Conservation (phyloP, 2,113 vertebrate genomes). For the Camelus bactrianus region DNA sequence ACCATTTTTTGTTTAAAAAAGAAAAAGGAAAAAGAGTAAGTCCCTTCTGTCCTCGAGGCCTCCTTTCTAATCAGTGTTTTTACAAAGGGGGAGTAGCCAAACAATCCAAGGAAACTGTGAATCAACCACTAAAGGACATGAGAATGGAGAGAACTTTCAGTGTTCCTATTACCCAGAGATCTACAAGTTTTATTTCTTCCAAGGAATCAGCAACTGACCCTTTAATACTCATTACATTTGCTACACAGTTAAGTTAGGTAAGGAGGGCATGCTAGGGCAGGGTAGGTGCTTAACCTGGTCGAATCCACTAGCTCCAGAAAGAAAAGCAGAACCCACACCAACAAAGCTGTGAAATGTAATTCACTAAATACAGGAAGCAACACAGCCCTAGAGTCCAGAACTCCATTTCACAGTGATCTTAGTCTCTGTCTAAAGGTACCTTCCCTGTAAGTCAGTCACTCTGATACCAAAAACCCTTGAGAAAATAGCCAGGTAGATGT, state of each 20-base stretch:
- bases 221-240: not conserved
- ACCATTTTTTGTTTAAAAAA: not conserved
- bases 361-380: not conserved
- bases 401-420: not conserved
- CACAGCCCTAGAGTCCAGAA: not conserved
- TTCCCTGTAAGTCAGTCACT: not conserved
- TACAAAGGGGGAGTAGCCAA: not conserved
- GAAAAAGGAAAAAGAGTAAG: not conserved
- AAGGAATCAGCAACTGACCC: not conserved
- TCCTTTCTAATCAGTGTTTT: conserved; percentile 16
- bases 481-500: not conserved
- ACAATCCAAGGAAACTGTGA: not conserved
- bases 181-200: not conserved
- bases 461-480: not conserved
- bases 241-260: not conserved
- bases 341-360: not conserved
- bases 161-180: not conserved
- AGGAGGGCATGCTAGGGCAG: not conserved
- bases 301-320: not conserved
- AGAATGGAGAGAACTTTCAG: not conserved
- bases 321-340: not conserved
- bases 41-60: not conserved
- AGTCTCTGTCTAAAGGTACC: not conserved
- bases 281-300: not conserved
- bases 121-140: not conserved